These are phyloP conservation scores for Catamblyrhynchus diadema DNA, from an alignment of 2,797 vertebrate species.

Conservation along the genomic window DNA sequence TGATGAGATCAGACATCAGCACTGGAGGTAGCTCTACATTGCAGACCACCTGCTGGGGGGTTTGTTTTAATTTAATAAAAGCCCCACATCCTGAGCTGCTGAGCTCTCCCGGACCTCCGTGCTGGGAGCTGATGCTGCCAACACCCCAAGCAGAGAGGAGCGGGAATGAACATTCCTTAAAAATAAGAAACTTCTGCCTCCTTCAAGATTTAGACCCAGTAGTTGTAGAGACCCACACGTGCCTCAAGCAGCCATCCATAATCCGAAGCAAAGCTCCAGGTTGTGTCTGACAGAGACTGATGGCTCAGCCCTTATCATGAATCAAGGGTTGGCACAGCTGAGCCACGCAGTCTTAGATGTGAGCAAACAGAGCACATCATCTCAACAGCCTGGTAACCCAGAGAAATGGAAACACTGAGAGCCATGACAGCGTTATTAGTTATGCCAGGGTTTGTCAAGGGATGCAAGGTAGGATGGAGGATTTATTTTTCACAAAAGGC, in stretches of 20 bases:
- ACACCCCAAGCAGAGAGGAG: neutral
- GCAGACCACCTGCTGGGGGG: neutral
- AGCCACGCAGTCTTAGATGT: neutral
- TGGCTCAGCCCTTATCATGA: neutral
- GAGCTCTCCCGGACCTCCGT: neutral
- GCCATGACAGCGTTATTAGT: slow-evolving; percentile 15
- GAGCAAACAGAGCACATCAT: slow-evolving; percentile 1
- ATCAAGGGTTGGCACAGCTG: neutral
- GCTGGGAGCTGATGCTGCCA: neutral
- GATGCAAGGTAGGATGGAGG: neutral
- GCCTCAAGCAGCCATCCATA: neutral
- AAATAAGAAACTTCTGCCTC: neutral
- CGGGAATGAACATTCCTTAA: neutral
- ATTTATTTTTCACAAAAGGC: slow-evolving; percentile 7
- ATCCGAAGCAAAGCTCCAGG: neutral
- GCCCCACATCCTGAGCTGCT: neutral
- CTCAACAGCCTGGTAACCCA: neutral
- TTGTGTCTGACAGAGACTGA: neutral
- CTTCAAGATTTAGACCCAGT: neutral
- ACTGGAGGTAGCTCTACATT: neutral
- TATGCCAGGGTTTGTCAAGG: slow-evolving; percentile 10
- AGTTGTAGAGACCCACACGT: neutral
- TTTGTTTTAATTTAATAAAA: neutral
- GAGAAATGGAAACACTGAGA: neutral
- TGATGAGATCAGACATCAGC: neutral